Conservation (phyloP, 2,888 invertebrate species). For the Clistopyga incitator region DNA sequence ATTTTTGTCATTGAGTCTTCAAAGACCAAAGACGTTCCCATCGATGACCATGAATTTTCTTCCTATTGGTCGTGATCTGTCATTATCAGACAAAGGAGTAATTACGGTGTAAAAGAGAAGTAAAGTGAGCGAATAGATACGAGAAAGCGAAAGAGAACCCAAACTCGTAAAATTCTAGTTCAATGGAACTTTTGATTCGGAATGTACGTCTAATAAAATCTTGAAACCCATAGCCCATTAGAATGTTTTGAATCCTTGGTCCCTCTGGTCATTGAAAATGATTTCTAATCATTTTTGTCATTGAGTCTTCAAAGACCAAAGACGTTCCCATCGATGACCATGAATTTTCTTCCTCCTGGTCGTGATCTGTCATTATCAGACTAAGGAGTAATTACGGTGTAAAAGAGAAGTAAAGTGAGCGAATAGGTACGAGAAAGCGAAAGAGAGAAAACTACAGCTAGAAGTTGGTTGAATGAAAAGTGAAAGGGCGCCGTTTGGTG, state of each 20-base stretch:
- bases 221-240: no score
- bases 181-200: no score
- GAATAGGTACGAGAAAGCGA: conserved; percentile 45
- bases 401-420: conserved; percentile 25
- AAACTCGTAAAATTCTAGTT: no score
- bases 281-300: not conserved
- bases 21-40: no score
- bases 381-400: not conserved
- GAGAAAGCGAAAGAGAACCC: no score
- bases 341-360: not conserved
- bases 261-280: not conserved
- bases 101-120: no score
- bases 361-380: not conserved
- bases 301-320: no score
- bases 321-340: not conserved
- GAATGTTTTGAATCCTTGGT: not conserved
- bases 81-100: no score
- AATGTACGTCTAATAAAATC: no score
- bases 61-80: no score
- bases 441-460: conserved; percentile 50
- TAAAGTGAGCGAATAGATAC: no score
- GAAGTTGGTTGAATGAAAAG: conserved; percentile 69
- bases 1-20: not conserved
- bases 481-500: conserved; percentile 81
- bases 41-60: no score